Evolutionary conservation across 2,113 vertebrate genomes (phyloP), one percentile per base, ranked within the genome.

Genomic region (Chloropsis hardwickii): DNA sequence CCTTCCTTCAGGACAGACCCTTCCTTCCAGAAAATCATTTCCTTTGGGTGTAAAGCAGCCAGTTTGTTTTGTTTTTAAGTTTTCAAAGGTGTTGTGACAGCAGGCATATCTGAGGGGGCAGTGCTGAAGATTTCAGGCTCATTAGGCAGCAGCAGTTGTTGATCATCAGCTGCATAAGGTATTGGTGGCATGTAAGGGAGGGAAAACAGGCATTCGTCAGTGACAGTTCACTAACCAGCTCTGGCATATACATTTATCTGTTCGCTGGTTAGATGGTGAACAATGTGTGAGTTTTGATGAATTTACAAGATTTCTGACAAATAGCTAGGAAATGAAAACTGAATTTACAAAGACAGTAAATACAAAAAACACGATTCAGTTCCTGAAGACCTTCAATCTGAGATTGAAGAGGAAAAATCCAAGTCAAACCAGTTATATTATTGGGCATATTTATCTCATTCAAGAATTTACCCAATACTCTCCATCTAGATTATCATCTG

Each of bases 191-290:
- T 61, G 35, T 24, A 42, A 57, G 14, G 91, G 50, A 95, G 77
- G 45, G 45, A 88, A 90, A 94, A 73, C 50, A 92, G 72, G 64
- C 76, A 80, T 81, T 83, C 0, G 0, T 70, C 82, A 74, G 76
- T 47, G 67, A 90, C 82, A 81, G 80, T 33, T 94, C 89, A 71
- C 44, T 83, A 93, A 93, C 1, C 3, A 94, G 60, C 50, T 60
- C 71, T 88, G 90, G 83, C 88, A 86, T 86, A 70, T 65, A 73
- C 86, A 86, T 92, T 96, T 96, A 62, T 86, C 64, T 92, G 27
- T 90, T 90, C 47, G 62, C 50, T 90, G 44, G 31, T 88, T 92
- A 92, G 50, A 83, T 47, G 17, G 88, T 56, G 82, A 94, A 44
- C 67, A 58, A 19, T 37, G 37, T 90, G 72, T 88, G 88, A 88